Evolutionary conservation across 2,797 vertebrate genomes (phyloP).

Genomic region (Coccyzus lansbergi): DNA sequence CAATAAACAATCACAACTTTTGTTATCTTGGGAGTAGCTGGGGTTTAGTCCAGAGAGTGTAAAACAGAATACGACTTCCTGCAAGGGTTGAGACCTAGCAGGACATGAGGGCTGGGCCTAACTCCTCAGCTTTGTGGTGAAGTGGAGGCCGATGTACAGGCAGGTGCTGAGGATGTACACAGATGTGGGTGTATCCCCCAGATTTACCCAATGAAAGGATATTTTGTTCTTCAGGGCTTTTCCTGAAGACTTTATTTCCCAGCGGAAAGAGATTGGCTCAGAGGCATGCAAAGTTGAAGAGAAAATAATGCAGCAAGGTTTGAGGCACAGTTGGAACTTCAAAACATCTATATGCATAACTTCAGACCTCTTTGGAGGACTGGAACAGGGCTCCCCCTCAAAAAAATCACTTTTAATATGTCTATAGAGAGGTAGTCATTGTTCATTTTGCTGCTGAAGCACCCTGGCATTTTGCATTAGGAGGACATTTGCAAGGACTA

Average conservation of each 20-base stretch:
- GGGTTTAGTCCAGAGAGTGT: accelerated
- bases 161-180: background rate
- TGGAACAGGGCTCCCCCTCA: background rate
- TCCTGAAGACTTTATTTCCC: background rate
- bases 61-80: background rate
- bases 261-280: background rate
- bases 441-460: slow-evolving; percentile 50
- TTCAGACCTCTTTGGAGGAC: slow-evolving; percentile 35
- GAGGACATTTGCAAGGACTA: slow-evolving; percentile 66
- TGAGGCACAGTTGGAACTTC: slow-evolving; percentile 38
- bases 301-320: slow-evolving; percentile 41
- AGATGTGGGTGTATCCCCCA: background rate
- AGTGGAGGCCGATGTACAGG: background rate
- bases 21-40: background rate
- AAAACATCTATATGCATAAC: slow-evolving; percentile 5
- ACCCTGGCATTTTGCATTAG: slow-evolving; percentile 46
- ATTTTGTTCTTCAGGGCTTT: background rate
- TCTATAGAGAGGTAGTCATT: slow-evolving; percentile 21
- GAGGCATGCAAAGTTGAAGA: background rate
- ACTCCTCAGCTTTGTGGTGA: background rate
- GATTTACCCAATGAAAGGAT: background rate
- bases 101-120: background rate
- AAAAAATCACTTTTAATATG: slow-evolving; percentile 46
- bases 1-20: background rate
- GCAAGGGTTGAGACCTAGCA: accelerated